Percentiles rank a stretch among this genome's conserved stretches.
phyloP scores from a whole-genome alignment of 2,113 vertebrate genomes.

The Oxygymnocypris stewartii region DNA sequence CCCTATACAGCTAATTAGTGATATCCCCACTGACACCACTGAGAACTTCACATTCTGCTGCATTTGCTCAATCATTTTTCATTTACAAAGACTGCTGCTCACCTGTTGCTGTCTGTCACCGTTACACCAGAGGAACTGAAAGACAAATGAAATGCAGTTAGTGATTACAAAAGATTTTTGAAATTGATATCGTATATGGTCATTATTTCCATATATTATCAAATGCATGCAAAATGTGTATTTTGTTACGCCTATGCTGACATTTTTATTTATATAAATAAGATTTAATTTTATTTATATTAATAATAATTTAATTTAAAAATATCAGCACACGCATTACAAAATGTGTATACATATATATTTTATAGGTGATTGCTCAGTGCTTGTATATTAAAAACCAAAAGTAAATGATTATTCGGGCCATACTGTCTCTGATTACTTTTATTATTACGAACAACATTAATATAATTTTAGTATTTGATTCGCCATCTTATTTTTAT shows the following conservation, averaged over 20 bases:
- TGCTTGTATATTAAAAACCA: neutral
- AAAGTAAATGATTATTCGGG: neutral
- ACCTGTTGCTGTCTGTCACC: slow-evolving; percentile 61
- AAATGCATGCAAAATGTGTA: neutral
- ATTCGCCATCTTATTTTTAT: neutral
- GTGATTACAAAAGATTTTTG: slow-evolving; percentile 11
- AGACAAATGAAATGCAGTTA: neutral
- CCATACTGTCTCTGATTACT: neutral
- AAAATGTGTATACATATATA: neutral
- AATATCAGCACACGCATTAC: neutral
- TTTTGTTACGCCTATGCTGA: neutral
- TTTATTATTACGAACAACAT: neutral
- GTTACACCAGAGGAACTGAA: slow-evolving; percentile 23
- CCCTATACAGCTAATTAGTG: slow-evolving; percentile 75
- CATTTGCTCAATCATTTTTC: slow-evolving; percentile 46
- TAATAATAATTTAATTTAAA: neutral
- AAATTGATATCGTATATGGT: slow-evolving; percentile 4
- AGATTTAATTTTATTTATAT: no score
- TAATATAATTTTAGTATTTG: neutral
- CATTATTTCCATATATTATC: neutral
- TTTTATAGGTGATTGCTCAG: neutral
- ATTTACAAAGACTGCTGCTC: slow-evolving; percentile 44
- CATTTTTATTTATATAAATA: neutral
- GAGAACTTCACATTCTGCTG: slow-evolving; percentile 44
- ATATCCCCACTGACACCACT: slow-evolving; percentile 63